Percentiles rank a stretch among this genome's conserved stretches.
These are phyloP conservation scores for Hirudinaria manillensis DNA, from an alignment of 2,888 invertebrate species.

Conservation along the genomic window DNA sequence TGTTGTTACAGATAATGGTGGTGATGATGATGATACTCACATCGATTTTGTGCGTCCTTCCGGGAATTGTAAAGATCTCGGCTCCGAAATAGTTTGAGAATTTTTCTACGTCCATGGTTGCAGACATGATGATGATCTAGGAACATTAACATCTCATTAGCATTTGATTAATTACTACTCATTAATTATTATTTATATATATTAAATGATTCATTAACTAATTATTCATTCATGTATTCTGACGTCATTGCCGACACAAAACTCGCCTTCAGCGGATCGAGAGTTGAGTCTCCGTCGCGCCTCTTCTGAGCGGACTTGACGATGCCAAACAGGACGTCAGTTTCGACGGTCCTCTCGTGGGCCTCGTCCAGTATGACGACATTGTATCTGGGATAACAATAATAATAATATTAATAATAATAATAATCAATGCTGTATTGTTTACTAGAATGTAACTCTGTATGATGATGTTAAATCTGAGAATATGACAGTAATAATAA, in stretches of 20 bases:
- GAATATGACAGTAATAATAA: too few species aligned
- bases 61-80: slow-evolving; percentile 80
- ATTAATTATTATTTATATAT: too few species aligned
- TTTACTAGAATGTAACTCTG: too few species aligned
- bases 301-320: slow-evolving; percentile 76
- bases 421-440: too few species aligned
- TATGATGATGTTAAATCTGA: too few species aligned
- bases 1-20: not conserved
- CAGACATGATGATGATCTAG: slow-evolving; percentile 81
- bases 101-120: slow-evolving; percentile 90
- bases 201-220: too few species aligned
- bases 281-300: slow-evolving; percentile 46
- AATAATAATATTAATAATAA: too few species aligned
- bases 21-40: slow-evolving; percentile 42
- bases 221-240: too few species aligned
- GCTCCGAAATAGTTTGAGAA: slow-evolving; percentile 84
- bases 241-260: not conserved
- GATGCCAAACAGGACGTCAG: slow-evolving; percentile 86
- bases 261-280: not conserved
- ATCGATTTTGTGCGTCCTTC: slow-evolving; percentile 70
- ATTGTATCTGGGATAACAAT: slow-evolving; percentile 62
- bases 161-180: not conserved
- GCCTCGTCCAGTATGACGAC: slow-evolving; percentile 86
- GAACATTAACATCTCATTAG: not conserved
- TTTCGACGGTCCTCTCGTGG: slow-evolving; percentile 87